Evolutionary conservation across 64 coral and sea anemone species (phyloP).

Genomic region (Porites australiensis): DNA sequence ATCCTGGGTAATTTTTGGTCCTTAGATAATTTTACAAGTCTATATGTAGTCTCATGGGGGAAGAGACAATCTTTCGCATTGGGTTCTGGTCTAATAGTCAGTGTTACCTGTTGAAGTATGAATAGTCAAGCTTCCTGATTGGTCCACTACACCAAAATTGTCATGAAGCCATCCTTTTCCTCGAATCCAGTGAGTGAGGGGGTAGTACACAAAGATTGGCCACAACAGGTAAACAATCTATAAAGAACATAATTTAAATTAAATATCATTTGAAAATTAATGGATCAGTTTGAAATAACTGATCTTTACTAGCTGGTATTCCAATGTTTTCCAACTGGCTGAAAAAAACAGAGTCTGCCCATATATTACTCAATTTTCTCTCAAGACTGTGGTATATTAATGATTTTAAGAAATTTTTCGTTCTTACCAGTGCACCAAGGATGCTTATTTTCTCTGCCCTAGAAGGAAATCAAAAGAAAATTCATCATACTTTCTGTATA

Average conservation of each 20-base stretch:
- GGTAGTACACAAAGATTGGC: slow-evolving; percentile 95
- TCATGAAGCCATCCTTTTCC: slow-evolving; percentile 86
- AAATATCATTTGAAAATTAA: neutral
- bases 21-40: too few relatives aligned
- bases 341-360: too few relatives aligned
- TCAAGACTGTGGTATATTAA: too few relatives aligned
- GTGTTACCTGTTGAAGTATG: slow-evolving; percentile 80
- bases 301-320: too few relatives aligned
- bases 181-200: slow-evolving; percentile 90
- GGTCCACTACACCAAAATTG: slow-evolving; percentile 74
- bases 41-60: too few relatives aligned
- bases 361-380: too few relatives aligned
- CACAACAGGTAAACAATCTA: slow-evolving; percentile 84
- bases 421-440: slow-evolving; percentile 67
- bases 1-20: too few relatives aligned
- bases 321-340: too few relatives aligned
- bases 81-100: too few relatives aligned
- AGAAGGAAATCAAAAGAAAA: neutral
- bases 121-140: slow-evolving; percentile 83
- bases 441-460: slow-evolving; percentile 69
- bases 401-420: neutral
- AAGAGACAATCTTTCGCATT: too few relatives aligned
- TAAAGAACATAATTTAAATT: neutral
- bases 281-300: too few relatives aligned
- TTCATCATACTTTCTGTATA: too few relatives aligned